Base-by-base conservation (phyloP, 2,113 vertebrate species). In the Alosa alosa region DNA sequence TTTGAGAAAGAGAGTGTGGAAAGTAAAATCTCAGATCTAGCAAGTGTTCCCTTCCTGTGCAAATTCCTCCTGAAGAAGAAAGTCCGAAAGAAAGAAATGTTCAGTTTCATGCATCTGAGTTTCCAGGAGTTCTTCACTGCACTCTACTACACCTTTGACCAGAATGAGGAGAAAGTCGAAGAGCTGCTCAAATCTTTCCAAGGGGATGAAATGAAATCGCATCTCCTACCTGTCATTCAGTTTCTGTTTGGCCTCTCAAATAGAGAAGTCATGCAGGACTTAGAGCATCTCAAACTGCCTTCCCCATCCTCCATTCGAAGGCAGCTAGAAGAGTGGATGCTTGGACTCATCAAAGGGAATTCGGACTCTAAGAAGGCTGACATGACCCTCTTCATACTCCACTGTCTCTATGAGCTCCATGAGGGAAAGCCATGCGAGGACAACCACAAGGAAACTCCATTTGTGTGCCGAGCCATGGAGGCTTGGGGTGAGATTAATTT, bases 81-180 rank as follows among this genome's bases (percentile, higher is more conserved):
- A 11, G 22, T 22, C 7, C 15, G 0, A 0, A 6, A 72, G 25
- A 49, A 1, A 31, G 86, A 36, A 44, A 86, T 91, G 45, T 93
- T 87, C 49, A 83, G 87, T 7, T 93, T 93, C 78, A 64, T 82
- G 45, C 89, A 92, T 60, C 86, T 55, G 22, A 90, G 82, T 55
- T 84, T 94, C 49, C 92, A 93, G 81, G 90, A 93, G 83, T 91
- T 93, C 68, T 90, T 94, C 82, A 86, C 88, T 31, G 91, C 90
- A 3, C 88, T 89, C 18, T 85, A 52, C 20, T 89, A 89, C 18
- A 25, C 84, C n/a, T 64, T 86, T 5, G 31, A 83, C 9, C 13
- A 85, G 44, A 13, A 15, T 17, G 81, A 83, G 5, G 81, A 25
- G 0, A n/a, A 83, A 82, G 52, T 87, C 4, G 60, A 83, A 39